Evolutionary conservation across 2,797 vertebrate genomes (phyloP).

Genomic region (Chrysocyon brachyurus): DNA sequence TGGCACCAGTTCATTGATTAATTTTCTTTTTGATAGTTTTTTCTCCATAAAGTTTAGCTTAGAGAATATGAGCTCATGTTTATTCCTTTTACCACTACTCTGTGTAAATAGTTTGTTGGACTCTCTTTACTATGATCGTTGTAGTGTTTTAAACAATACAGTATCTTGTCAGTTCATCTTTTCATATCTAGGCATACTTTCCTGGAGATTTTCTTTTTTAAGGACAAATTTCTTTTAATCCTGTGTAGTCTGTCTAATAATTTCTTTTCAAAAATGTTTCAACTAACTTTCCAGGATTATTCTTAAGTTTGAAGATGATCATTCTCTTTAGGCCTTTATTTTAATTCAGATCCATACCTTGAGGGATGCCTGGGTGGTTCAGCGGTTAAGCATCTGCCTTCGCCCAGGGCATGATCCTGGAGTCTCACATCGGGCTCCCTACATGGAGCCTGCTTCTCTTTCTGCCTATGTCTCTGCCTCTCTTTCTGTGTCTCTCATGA

Average conservation of each 20-base stretch:
- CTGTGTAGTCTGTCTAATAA: constrained; percentile 19
- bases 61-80: background rate
- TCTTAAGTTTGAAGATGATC: background rate
- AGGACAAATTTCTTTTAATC: constrained; percentile 13
- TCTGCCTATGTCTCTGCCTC: too few species aligned
- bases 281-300: constrained; percentile 5
- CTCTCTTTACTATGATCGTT: background rate
- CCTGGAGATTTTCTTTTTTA: constrained; percentile 40
- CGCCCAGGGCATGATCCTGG: too few species aligned
- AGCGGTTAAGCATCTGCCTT: too few species aligned
- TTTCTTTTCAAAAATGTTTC: background rate
- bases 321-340: background rate
- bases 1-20: background rate
- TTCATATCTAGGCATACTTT: background rate
- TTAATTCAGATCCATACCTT: background rate
- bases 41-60: background rate
- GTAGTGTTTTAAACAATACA: background rate
- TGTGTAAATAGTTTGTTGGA: background rate
- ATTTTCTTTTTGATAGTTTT: background rate
- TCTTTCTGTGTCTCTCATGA: too few species aligned
- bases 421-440: too few species aligned
- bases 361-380: too few species aligned
- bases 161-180: background rate
- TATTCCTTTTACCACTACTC: background rate
- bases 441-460: too few species aligned